These are phyloP conservation scores for Caenorhabditis elegans DNA, from an alignment of 1,140 invertebrate genomes.

Conservation along the genomic window WBcel235 BX284606.5:10668001-10668500, in stretches of 20 bases:
- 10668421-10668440: slow-evolving; percentile 59
- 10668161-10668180: no score
- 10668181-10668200: no score
- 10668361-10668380: background rate
- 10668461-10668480: slow-evolving; percentile 60
- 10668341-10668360: slow-evolving; percentile 57
- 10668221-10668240: background rate
- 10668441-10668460: slow-evolving; percentile 56
- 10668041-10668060: no score
- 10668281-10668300: background rate
- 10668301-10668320: slow-evolving; percentile 46
- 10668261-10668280: no score
- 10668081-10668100: no score
- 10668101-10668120: no score
- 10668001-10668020: no score
- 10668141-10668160: no score
- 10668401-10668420: slow-evolving; percentile 60
- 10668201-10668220: no score
- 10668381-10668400: slow-evolving; percentile 33
- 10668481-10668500: background rate
- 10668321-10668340: slow-evolving; percentile 54
- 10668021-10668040: no score
- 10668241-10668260: background rate
- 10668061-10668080: no score
- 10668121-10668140: no score